These are phyloP conservation scores for Noctua fimbriata DNA, from an alignment of 2,888 invertebrate species.

Conservation along the genomic window DNA sequence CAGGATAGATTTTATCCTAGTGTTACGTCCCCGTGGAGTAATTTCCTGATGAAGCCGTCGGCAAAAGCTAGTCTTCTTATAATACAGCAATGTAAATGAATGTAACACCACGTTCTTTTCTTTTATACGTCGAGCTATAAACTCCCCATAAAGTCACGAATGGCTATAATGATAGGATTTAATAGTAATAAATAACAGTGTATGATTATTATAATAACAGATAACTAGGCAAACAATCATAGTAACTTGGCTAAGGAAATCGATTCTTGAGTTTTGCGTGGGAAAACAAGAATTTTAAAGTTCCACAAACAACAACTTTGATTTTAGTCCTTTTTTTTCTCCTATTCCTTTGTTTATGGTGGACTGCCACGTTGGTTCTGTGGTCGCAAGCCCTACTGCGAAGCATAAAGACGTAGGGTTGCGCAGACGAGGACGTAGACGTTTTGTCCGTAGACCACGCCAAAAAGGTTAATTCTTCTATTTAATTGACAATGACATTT, in stretches of 20 bases:
- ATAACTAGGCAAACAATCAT: slow-evolving; percentile 40
- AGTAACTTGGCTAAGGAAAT: slow-evolving; percentile 29
- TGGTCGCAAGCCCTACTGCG: background rate
- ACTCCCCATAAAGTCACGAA: slow-evolving; percentile 58
- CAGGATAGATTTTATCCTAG: background rate
- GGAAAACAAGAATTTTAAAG: slow-evolving; percentile 37
- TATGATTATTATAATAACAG: slow-evolving; percentile 54
- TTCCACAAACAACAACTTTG: background rate
- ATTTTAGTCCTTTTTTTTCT: background rate
- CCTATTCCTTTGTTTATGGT: background rate
- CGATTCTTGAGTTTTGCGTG: slow-evolving; percentile 34
- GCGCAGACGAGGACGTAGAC: too few relatives aligned
- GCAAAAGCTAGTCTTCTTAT: background rate
- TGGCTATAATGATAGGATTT: slow-evolving; percentile 49
- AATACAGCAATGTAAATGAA: slow-evolving; percentile 14
- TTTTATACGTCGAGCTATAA: slow-evolving; percentile 30
- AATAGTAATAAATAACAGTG: slow-evolving; percentile 57
- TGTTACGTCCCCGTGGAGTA: background rate
- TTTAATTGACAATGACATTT: too few relatives aligned
- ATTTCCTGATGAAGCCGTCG: background rate
- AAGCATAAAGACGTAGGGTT: too few relatives aligned
- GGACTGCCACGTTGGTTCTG: background rate
- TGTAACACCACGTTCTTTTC: slow-evolving; percentile 44
- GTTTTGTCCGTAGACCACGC: too few relatives aligned
- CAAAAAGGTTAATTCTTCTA: too few relatives aligned